Percentiles rank a stretch among this genome's conserved stretches.
These are phyloP conservation scores for Urechis unicinctus DNA, from an alignment of 2,888 invertebrate genomes.

Conservation along the genomic window DNA sequence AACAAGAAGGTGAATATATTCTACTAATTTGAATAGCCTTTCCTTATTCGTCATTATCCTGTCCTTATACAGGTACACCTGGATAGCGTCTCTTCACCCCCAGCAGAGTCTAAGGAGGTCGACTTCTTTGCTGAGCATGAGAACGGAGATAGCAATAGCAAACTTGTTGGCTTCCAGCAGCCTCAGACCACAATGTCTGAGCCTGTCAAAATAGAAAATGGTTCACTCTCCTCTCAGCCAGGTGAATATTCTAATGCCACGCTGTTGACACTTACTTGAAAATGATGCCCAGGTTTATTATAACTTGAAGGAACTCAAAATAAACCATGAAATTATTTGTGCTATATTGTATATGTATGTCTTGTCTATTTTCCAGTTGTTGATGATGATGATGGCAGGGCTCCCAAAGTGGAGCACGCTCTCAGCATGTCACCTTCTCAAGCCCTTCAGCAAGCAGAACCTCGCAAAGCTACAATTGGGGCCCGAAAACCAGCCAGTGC, in stretches of 20 bases:
- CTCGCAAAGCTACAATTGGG: constrained; percentile 66
- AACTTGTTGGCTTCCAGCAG: constrained; percentile 12
- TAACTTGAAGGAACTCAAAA: not conserved
- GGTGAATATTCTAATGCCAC: not conserved
- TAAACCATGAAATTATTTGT: not conserved
- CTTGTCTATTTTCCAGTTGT: not conserved
- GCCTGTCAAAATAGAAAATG: constrained; percentile 31
- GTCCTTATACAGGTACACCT: constrained; percentile 13
- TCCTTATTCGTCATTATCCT: too few relatives aligned
- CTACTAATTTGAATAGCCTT: too few relatives aligned
- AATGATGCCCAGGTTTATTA: too few relatives aligned
- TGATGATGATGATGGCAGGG: constrained; percentile 18
- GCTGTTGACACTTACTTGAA: not conserved
- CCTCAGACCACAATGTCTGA: constrained; percentile 23
- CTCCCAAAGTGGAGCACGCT: constrained; percentile 54
- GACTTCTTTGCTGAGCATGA: constrained; percentile 83
- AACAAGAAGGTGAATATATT: too few relatives aligned
- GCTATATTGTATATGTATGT: not conserved
- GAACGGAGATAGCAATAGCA: not conserved
- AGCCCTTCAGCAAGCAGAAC: constrained; percentile 40
- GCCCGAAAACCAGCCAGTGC: constrained; percentile 61
- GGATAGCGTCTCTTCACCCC: constrained; percentile 3
- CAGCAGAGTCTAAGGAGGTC: constrained; percentile 61
- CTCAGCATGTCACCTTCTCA: constrained; percentile 48
- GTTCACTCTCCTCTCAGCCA: constrained; percentile 7